phyloP scores from a whole-genome alignment of 2,113 vertebrate species.

The Plotosus lineatus region DNA sequence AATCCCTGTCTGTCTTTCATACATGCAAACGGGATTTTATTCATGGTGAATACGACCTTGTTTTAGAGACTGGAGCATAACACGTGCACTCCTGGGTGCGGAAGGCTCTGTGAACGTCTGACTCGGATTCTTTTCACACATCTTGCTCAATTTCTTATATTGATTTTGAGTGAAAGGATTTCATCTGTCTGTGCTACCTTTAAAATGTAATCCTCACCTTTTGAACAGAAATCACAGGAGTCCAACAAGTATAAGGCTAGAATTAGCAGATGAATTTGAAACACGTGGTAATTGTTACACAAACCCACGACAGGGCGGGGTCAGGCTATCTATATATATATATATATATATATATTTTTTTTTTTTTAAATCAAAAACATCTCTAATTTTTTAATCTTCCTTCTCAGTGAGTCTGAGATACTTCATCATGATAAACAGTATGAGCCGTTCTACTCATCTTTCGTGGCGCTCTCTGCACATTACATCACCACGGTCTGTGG shows the following conservation, averaged over 20 bases:
- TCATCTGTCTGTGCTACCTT: background rate
- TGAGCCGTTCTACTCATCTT: slow-evolving; percentile 98
- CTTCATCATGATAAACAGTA: slow-evolving; percentile 98
- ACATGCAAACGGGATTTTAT: background rate
- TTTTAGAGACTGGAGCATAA: background rate
- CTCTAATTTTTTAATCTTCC: slow-evolving; percentile 38
- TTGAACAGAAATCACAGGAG: background rate
- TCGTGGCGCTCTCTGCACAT: slow-evolving; percentile 96
- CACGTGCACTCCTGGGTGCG: background rate
- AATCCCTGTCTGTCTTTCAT: background rate
- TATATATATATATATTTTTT: no score
- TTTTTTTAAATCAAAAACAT: background rate
- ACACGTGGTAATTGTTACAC: background rate
- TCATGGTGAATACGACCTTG: background rate
- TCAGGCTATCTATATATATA: no score
- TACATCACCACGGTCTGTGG: slow-evolving; percentile 98
- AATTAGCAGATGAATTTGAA: background rate
- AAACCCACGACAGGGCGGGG: background rate
- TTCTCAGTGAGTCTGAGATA: slow-evolving; percentile 89
- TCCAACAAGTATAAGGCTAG: background rate
- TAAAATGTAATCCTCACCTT: background rate
- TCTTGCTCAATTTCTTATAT: background rate
- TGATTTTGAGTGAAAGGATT: background rate
- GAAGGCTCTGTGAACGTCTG: no score
- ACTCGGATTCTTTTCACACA: background rate